Evolutionary conservation across 2,113 vertebrate genomes (phyloP).

Genomic region (Peromyscus polionotus): DNA sequence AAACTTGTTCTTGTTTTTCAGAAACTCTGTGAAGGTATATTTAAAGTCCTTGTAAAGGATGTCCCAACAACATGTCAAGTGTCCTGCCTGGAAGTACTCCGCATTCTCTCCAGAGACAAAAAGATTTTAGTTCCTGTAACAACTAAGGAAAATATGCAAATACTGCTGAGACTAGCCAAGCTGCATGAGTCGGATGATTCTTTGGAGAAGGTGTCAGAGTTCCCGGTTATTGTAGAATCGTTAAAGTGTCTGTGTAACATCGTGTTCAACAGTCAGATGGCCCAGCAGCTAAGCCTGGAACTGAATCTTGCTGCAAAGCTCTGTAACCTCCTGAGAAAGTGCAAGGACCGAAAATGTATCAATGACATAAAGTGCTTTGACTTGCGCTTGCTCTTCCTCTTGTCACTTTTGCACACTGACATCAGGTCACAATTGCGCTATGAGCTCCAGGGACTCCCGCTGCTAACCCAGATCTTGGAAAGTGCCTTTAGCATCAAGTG

Average conservation of each 20-base stretch:
- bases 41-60: slow-evolving; percentile 91
- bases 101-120: slow-evolving; percentile 98
- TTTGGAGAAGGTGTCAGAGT: slow-evolving; percentile 88
- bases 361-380: slow-evolving; percentile 97
- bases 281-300: slow-evolving; percentile 96
- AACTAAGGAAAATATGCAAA: slow-evolving; percentile 94
- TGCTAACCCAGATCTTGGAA: slow-evolving; percentile 95
- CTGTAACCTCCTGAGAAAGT: slow-evolving; percentile 91
- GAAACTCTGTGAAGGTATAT: slow-evolving; percentile 94
- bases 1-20: slow-evolving; percentile 81
- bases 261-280: slow-evolving; percentile 95
- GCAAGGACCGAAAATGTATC: slow-evolving; percentile 85
- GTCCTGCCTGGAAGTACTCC: slow-evolving; percentile 95
- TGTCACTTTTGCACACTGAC: slow-evolving; percentile 95
- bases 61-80: slow-evolving; percentile 92
- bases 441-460: slow-evolving; percentile 91
- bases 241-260: slow-evolving; percentile 99
- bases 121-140: slow-evolving; percentile 95
- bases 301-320: slow-evolving; percentile 93
- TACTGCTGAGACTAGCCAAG: slow-evolving; percentile 92
- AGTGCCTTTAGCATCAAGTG: slow-evolving; percentile 93
- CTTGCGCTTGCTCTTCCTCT: slow-evolving; percentile 96
- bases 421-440: slow-evolving; percentile 91
- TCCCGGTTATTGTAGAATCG: slow-evolving; percentile 95
- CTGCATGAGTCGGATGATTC: slow-evolving; percentile 87